Base-by-base conservation (phyloP, 2,113 vertebrate genomes). In the Antechinus flavipes region DNA sequence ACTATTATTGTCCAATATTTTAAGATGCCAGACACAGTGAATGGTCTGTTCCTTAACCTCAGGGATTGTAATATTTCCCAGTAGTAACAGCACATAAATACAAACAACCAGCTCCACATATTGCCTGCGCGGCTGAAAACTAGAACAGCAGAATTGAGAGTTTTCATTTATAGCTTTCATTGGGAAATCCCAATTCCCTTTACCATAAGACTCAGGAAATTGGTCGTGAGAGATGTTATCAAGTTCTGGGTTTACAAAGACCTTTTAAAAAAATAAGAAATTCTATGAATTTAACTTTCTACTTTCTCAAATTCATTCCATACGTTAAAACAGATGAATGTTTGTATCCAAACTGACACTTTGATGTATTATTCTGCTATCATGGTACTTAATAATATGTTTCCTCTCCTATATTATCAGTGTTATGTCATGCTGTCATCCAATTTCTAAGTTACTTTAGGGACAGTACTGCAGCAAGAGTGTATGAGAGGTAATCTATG, bases 341-440 rank as follows among this genome's bases (percentile, higher is more conserved):
- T 92, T 27, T 52, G 95, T 93, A 94, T 91, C 35, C 42, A 95
- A 94, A 93, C 95, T 98, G 93, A 97, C 97, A 97, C 25, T 97
- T 91, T 96, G 96, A 96, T 98, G 90, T 96, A 97, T 98, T 98
- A 96, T 97, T 98, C 46, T 93, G n/a, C 84, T 97, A 94, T 94
- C 54, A 50, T 94, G 55, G 47, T 91, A 95, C 95, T 96, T 97
- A 98, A 97, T 90, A 98, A 91, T 35, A 96, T 92, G 30, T 89
- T 97, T 58, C 90, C 84, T 94, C 94, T 94, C 93, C 97, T 95
- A 93, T 95, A 76, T 84, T 96, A 95, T 97, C 92, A 97, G 89
- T 90, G n/a, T 93, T 90, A 49, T 90, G 96, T 91, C 95, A 1
- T 50, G 56, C 61, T 96, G 90, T 35, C 49, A 96, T 76, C 95